phyloP scores from a whole-genome alignment of 2,113 vertebrate species.

The Drymodes brunneopygia region DNA sequence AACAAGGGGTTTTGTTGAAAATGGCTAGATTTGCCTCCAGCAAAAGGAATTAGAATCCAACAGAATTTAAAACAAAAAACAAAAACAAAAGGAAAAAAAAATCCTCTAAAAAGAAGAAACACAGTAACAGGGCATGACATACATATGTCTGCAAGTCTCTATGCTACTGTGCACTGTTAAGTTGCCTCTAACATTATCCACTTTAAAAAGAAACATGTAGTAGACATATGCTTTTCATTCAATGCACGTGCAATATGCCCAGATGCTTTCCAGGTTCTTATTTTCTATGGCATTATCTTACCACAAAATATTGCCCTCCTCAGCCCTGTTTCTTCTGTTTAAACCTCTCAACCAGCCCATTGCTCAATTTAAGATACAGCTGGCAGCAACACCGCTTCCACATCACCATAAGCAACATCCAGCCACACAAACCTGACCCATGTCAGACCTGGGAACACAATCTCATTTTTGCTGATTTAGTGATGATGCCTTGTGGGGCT shows the following conservation, averaged over 20 bases:
- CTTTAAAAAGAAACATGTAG: background rate
- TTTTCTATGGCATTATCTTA: background rate
- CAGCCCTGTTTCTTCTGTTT: background rate
- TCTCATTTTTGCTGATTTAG: background rate
- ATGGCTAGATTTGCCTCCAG: background rate
- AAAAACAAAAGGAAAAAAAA: too few species aligned
- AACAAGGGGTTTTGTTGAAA: background rate
- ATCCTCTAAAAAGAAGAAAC: background rate
- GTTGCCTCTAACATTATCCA: background rate
- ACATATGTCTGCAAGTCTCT: background rate
- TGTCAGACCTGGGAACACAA: background rate
- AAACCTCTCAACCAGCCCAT: background rate
- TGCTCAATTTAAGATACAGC: background rate
- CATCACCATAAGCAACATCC: fast-evolving
- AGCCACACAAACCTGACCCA: background rate
- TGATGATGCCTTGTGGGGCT: background rate
- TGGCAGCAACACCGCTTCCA: background rate
- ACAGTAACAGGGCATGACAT: background rate
- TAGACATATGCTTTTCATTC: background rate
- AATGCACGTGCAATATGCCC: background rate
- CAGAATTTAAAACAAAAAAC: background rate
- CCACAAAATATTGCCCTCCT: background rate
- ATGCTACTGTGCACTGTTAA: background rate
- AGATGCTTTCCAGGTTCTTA: background rate
- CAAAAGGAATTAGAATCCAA: background rate